Evolutionary conservation across 1,140 invertebrate species (phyloP).

Genomic region (Drosophila pachea): DNA sequence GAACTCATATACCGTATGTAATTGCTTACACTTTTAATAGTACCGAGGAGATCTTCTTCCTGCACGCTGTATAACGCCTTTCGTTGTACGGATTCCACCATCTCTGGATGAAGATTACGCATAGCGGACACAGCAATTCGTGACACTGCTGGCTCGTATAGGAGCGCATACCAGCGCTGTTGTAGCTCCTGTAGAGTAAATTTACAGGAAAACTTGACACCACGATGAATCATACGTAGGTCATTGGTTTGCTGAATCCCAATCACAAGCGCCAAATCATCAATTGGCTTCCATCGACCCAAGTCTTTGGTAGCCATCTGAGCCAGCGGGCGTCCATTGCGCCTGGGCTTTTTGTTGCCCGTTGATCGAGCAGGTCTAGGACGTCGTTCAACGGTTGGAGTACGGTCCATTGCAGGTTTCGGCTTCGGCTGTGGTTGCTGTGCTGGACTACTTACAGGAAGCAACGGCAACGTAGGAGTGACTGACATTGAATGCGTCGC

Average conservation of each 20-base stretch:
- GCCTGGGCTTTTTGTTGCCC: slow-evolving; percentile 79
- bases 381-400: slow-evolving; percentile 35
- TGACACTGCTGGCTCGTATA: slow-evolving; percentile 94
- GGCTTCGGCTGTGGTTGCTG: slow-evolving; percentile 26
- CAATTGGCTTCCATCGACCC: slow-evolving; percentile 97
- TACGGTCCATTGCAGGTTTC: slow-evolving; percentile 49
- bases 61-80: slow-evolving; percentile 93
- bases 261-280: slow-evolving; percentile 95
- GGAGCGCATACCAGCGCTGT: slow-evolving; percentile 95
- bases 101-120: slow-evolving; percentile 94
- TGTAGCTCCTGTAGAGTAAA: slow-evolving; percentile 97
- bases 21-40: slow-evolving; percentile 87
- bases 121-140: slow-evolving; percentile 94
- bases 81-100: slow-evolving; percentile 91
- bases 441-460: slow-evolving; percentile 9
- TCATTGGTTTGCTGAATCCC: slow-evolving; percentile 96
- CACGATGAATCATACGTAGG: slow-evolving; percentile 90
- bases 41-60: slow-evolving; percentile 93
- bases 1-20: background rate
- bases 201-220: slow-evolving; percentile 96
- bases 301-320: slow-evolving; percentile 89
- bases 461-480: slow-evolving; percentile 31
- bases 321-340: slow-evolving; percentile 82
- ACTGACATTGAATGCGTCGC: slow-evolving; percentile 16
- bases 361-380: slow-evolving; percentile 62